Percentiles rank a stretch among this genome's conserved stretches.
Conservation (phyloP, 2,888 invertebrate species). For the Acrobasis suavella region DNA sequence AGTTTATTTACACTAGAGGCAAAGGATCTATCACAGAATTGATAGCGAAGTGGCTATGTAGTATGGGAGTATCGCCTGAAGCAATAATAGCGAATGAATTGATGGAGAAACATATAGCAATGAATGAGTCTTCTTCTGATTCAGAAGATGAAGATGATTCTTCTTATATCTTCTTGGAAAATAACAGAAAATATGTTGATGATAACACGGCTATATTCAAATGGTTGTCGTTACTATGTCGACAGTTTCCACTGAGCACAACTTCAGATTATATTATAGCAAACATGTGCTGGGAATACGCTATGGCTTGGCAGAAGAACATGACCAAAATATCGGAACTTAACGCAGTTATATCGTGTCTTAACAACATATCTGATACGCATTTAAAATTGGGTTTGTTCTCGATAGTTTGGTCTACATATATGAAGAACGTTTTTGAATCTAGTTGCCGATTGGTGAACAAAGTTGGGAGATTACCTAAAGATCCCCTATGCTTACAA, state of each 20-base stretch:
- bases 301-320: slow-evolving; percentile 92
- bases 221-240: slow-evolving; percentile 84
- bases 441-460: slow-evolving; percentile 88
- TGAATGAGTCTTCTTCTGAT: slow-evolving; percentile 37
- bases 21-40: slow-evolving; percentile 94
- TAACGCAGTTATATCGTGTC: slow-evolving; percentile 86
- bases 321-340: slow-evolving; percentile 85
- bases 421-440: slow-evolving; percentile 91
- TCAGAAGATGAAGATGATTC: slow-evolving; percentile 51
- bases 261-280: slow-evolving; percentile 89
- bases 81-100: slow-evolving; percentile 81
- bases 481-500: slow-evolving; percentile 91
- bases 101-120: slow-evolving; percentile 49
- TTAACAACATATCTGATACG: slow-evolving; percentile 85
- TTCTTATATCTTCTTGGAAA: slow-evolving; percentile 59
- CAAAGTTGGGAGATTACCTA: slow-evolving; percentile 92
- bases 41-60: slow-evolving; percentile 92
- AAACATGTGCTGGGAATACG: slow-evolving; percentile 96
- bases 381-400: slow-evolving; percentile 90
- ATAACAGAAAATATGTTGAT: slow-evolving; percentile 59
- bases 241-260: slow-evolving; percentile 93
- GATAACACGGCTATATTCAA: slow-evolving; percentile 81
- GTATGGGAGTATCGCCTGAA: slow-evolving; percentile 86
- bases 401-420: slow-evolving; percentile 94
- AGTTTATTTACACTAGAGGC: slow-evolving; percentile 84